phyloP scores from a whole-genome alignment of 2,797 vertebrate species.

The Allobates femoralis region DNA sequence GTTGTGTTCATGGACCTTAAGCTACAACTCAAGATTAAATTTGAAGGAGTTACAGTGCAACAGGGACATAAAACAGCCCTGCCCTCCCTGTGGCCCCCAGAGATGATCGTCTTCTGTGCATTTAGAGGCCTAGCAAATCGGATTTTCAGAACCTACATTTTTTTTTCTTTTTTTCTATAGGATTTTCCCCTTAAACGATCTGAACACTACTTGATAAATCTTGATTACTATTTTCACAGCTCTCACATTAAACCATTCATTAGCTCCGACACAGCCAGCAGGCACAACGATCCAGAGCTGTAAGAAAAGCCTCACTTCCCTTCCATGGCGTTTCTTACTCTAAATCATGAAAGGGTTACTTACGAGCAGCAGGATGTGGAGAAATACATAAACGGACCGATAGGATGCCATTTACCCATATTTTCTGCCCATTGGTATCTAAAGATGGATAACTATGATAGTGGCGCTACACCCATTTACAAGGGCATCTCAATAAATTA shows the following conservation, averaged over 20 bases:
- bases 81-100: no score
- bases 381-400: background rate
- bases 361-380: background rate
- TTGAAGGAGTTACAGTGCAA: no score
- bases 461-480: no score
- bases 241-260: conserved; percentile 41
- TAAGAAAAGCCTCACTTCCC: background rate
- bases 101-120: background rate
- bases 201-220: conserved; percentile 31
- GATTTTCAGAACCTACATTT: background rate
- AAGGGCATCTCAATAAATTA: no score
- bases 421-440: background rate
- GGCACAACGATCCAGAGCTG: background rate
- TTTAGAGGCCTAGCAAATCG: background rate
- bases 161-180: background rate
- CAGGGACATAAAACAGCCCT: background rate
- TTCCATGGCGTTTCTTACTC: background rate
- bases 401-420: background rate
- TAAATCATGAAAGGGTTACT: background rate
- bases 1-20: no score
- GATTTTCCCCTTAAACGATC: background rate
- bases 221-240: conserved; percentile 51
- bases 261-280: conserved; percentile 36
- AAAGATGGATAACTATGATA: no score
- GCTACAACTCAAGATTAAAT: no score